phyloP scores from a whole-genome alignment of 2,888 invertebrate species.

The Quadroppia sp. region DNA sequence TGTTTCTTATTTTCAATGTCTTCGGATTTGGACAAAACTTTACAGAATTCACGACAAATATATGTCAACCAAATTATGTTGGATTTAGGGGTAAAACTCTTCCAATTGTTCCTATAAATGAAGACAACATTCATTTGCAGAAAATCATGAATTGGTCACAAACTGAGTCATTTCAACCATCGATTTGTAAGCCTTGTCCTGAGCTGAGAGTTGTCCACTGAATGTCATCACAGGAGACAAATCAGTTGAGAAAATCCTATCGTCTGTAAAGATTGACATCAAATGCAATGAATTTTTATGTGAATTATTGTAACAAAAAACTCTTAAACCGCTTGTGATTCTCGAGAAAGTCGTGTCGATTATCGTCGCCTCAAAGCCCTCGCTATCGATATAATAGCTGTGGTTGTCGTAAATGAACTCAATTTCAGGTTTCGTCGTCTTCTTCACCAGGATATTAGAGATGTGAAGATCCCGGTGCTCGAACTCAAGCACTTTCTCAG shows the following conservation, averaged over 20 bases:
- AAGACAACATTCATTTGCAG: background rate
- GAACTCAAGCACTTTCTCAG: slow-evolving; percentile 75
- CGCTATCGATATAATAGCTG: slow-evolving; percentile 49
- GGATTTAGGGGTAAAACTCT: slow-evolving; percentile 1
- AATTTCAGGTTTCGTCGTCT: slow-evolving; percentile 60
- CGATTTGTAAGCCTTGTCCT: background rate
- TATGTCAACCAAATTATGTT: slow-evolving; percentile 28
- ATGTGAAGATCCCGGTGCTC: slow-evolving; percentile 95
- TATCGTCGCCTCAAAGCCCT: slow-evolving; percentile 63
- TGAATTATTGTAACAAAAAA: background rate
- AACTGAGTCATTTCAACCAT: slow-evolving; percentile 6
- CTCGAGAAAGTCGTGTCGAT: slow-evolving; percentile 89
- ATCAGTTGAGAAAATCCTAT: background rate
- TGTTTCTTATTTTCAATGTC: background rate
- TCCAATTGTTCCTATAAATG: slow-evolving; percentile 5
- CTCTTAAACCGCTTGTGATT: slow-evolving; percentile 30
- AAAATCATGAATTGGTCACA: background rate
- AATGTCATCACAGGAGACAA: slow-evolving; percentile 4
- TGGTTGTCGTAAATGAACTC: slow-evolving; percentile 58
- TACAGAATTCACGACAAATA: background rate
- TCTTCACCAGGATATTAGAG: slow-evolving; percentile 80
- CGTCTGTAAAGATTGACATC: background rate
- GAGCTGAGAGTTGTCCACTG: background rate
- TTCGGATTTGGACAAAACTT: background rate
- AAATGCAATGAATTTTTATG: background rate